Base-by-base conservation (phyloP, 2,797 vertebrate genomes). In the Falco biarmicus region DNA sequence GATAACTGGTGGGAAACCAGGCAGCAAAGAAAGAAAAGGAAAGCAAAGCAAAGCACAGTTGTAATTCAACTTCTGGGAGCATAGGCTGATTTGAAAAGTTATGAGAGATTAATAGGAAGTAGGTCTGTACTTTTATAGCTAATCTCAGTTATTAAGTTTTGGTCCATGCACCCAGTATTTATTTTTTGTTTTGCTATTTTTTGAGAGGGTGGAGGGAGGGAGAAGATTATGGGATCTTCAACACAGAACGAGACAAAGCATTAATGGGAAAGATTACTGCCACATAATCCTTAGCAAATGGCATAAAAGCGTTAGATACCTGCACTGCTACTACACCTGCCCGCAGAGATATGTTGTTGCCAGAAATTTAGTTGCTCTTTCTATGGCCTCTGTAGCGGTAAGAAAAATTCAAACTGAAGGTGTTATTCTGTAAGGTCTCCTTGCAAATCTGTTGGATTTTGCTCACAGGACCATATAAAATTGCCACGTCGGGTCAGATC, bases 361-460 rank as follows among this genome's bases (percentile, higher is more conserved):
- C 74, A 82, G 75, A 51, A 94, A 84, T 90, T 43, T 18, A 63
- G 51, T 60, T 90, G 34, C 86, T 95, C 11, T 87, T 89, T 82
- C 84, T 76, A 8, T 66, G 86, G 32, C 63, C 66, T 94, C 56
- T 82, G 48, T 48, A 90, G 78, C 24, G 1, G 54, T 66, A 82
- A 92, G 43, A 79, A 79, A 96, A 93, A 94, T 70, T 89, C 66
- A 87, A 79, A 79, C 59, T n/a, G 60, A 92, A 89, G 80, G 54
- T 82, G 41, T 82, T 95, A 76, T 70, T 95, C 66, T 84, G 47
- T 90, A 82, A 70, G n/a, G 31, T 87, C 86, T 95, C 83, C 74
- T 77, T 95, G 86, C 80, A 97, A 96, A 96, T 93, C 93, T 90
- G 29, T 80, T 89, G 95, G 92, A 92, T 96, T 96, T 96, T 95